A percentile compares a stretch with the other conserved stretches of the same genome.
Evolutionary conservation across 2,888 invertebrate species (phyloP).

Genomic region (Graphium colonna): DNA sequence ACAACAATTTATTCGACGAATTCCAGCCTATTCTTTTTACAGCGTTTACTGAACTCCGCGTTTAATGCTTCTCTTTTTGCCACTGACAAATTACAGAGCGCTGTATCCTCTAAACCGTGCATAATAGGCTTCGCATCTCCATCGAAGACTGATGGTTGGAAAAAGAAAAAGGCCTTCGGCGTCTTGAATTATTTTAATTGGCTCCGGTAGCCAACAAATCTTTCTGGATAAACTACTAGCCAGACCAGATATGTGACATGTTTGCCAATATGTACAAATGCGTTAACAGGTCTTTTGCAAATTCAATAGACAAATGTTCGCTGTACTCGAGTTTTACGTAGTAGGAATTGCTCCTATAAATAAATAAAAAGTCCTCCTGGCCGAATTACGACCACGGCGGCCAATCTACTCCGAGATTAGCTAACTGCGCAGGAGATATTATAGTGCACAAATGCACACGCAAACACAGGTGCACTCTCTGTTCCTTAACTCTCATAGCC

Average conservation of each 20-base stretch:
- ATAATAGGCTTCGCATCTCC: conserved; percentile 72
- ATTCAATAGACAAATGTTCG: not conserved
- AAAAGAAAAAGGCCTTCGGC: conserved; percentile 75
- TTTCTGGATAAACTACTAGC: conserved; percentile 47
- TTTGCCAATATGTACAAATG: not conserved
- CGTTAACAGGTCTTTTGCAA: not conserved
- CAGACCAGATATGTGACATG: conserved; percentile 24
- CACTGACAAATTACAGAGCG: conserved; percentile 65
- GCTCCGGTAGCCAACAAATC: conserved; percentile 73
- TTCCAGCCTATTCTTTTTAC: conserved; percentile 12
- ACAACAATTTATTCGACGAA: conserved; percentile 18
- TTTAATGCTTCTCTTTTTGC: conserved; percentile 43
- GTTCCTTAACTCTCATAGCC: no score
- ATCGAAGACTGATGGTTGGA: conserved; percentile 74
- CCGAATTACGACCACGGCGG: no score
- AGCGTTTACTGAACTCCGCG: conserved; percentile 31
- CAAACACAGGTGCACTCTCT: no score
- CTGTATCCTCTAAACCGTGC: conserved; percentile 68
- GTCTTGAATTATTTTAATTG: conserved; percentile 80
- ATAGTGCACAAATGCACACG: no score
- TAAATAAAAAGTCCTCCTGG: no score
- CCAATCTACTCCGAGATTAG: no score
- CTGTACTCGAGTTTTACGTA: not conserved
- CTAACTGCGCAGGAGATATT: no score
- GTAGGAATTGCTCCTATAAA: conserved; percentile 13